Evolutionary conservation across 1,140 invertebrate species (phyloP).

Genomic region (Portunus trituberculatus): DNA sequence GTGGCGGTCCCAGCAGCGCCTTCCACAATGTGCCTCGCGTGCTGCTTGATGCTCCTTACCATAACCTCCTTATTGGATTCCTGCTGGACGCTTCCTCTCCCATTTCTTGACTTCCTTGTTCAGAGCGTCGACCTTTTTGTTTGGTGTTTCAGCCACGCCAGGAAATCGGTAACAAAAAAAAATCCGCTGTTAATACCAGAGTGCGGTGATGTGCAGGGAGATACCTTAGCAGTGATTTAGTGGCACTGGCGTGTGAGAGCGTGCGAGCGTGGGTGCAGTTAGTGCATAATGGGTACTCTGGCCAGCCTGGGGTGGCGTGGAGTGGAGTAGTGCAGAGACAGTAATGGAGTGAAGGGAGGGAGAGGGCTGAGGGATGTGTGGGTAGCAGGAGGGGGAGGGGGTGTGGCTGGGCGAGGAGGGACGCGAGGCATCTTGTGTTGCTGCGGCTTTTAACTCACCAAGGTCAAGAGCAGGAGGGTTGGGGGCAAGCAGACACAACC

Average conservation of each 20-base stretch:
- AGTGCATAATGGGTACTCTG: not conserved
- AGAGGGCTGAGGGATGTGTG: not conserved
- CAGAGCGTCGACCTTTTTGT: not conserved
- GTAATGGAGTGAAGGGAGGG: not conserved
- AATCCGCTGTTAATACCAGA: too few relatives aligned
- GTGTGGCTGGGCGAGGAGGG: slow-evolving; percentile 30
- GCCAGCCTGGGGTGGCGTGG: not conserved
- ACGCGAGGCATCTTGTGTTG: slow-evolving; percentile 44
- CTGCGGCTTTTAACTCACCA: slow-evolving; percentile 50
- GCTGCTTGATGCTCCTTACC: not conserved
- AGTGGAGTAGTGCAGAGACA: not conserved
- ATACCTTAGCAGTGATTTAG: not conserved
- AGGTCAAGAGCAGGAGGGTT: slow-evolving; percentile 51
- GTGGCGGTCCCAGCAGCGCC: too few relatives aligned
- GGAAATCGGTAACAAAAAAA: not conserved
- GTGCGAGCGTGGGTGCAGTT: not conserved
- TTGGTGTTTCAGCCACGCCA: not conserved
- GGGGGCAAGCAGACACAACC: not conserved
- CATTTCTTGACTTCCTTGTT: not conserved
- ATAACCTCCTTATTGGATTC: not conserved
- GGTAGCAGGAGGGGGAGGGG: not conserved
- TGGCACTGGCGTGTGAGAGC: not conserved
- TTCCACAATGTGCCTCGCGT: not conserved
- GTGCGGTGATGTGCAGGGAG: not conserved
- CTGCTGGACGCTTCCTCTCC: not conserved